Evolutionary conservation across 2,797 vertebrate species (phyloP).

Genomic region (Numenius phaeopus): DNA sequence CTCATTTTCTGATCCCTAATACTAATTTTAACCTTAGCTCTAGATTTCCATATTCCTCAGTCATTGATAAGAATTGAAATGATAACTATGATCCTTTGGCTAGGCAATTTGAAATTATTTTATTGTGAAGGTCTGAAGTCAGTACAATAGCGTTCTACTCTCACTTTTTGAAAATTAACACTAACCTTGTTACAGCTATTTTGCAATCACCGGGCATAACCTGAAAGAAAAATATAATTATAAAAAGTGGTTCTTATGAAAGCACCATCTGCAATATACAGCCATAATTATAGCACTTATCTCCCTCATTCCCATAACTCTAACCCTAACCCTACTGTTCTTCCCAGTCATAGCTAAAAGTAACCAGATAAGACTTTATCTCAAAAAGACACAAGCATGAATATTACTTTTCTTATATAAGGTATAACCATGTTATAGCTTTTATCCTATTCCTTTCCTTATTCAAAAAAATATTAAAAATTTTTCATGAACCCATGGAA

Average conservation of each 20-base stretch:
- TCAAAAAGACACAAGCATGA: neutral
- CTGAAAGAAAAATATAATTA: neutral
- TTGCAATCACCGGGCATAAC: neutral
- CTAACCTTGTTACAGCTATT: neutral
- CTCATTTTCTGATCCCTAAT: neutral
- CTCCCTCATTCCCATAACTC: neutral
- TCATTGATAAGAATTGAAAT: neutral
- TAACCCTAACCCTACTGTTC: neutral
- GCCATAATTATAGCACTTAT: neutral
- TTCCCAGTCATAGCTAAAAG: neutral
- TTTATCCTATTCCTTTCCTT: neutral
- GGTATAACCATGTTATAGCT: neutral
- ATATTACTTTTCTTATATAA: neutral
- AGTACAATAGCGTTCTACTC: neutral
- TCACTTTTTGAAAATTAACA: neutral
- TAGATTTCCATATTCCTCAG: neutral
- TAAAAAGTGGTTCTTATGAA: neutral
- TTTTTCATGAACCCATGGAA: neutral
- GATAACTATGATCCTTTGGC: neutral
- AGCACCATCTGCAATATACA: neutral
- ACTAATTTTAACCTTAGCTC: neutral
- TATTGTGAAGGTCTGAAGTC: neutral
- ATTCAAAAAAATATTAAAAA: neutral
- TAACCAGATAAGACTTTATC: neutral
- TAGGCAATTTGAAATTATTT: neutral